A percentile compares a stretch with the other conserved stretches of the same genome.
Conservation (phyloP, 2,888 invertebrate species). For the Caenorhabditis uteleia region DNA sequence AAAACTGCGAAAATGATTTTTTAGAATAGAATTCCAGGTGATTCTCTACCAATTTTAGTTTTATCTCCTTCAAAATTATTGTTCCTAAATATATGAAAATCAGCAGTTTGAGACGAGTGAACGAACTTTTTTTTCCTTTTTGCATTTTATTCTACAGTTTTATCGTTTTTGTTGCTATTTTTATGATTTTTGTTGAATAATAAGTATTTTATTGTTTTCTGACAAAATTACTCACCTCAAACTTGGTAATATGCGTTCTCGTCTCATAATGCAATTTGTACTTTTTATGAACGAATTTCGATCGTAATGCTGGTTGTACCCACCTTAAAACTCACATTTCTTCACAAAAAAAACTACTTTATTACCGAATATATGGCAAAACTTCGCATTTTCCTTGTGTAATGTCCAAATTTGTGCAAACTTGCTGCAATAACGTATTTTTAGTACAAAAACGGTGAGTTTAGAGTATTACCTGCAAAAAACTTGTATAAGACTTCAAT, state of each 20-base stretch:
- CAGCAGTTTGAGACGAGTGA: too few species aligned
- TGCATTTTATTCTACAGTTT: too few species aligned
- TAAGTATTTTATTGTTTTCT: too few species aligned
- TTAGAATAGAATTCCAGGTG: too few species aligned
- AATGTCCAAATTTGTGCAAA: slow-evolving; percentile 54
- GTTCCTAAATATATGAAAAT: too few species aligned
- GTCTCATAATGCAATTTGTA: slow-evolving; percentile 94
- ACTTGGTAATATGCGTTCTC: slow-evolving; percentile 85
- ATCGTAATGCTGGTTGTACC: slow-evolving; percentile 80
- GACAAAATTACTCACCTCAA: too few species aligned
- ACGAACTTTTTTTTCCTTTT: too few species aligned
- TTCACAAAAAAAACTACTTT: slow-evolving; percentile 74
- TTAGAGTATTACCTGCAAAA: slow-evolving; percentile 51
- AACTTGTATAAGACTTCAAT: slow-evolving; percentile 63
- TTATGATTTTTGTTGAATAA: not conserved
- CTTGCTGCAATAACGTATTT: slow-evolving; percentile 42
- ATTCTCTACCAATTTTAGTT: too few species aligned
- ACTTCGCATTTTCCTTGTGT: slow-evolving; percentile 45
- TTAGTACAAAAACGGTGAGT: not conserved
- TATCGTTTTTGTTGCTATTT: too few species aligned
- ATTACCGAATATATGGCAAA: slow-evolving; percentile 62
- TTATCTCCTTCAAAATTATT: too few species aligned
- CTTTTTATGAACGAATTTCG: slow-evolving; percentile 88
- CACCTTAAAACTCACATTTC: slow-evolving; percentile 27
- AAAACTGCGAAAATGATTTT: too few species aligned